Evolutionary conservation across 2,113 vertebrate genomes (phyloP), one percentile per base, ranked within the genome.

Genomic region (Notarius lentiginosus): DNA sequence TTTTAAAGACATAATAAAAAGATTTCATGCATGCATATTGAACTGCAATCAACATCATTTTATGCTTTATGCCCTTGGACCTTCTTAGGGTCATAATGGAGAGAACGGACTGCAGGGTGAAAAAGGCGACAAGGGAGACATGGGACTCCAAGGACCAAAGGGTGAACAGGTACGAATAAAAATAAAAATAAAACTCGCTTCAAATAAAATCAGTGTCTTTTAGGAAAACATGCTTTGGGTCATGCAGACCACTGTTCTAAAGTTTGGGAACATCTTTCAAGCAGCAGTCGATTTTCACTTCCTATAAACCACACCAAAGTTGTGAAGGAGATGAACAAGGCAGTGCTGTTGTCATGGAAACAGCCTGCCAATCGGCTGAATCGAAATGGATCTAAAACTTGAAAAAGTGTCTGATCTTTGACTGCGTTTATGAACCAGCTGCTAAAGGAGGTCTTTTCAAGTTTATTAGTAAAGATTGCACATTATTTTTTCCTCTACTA

Each of bases 71-170:
- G 34, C 7, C 18, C 2, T 11, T 41, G 24, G 8, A 6, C 17
- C 70, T 47, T 82, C 27, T 24, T 87, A 98, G 97, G 97, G 97
- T n/a, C 92, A 70, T 0, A 94, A 95, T 1, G 97, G 97, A 47
- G 85, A 93, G 0, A 65, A 97, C 55, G 97, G 97, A 79, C 89
- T 92, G 82, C 93, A 96, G 0, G 97, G 97, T 53, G 91, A 90
- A 76, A 97, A 96, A 85, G 97, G 97, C 51, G 92, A 93, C 85
- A 97, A 96, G 90, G 97, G 97, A 0, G 95, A 96, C 86, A 56
- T 91, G 51, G 97, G 97, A 15, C 89, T 92, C 0, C 95, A 94
- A 65, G 97, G 97, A 1, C 94, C 94, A 88, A 95, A 94, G 84
- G 97, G 97, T 47, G 91, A 93, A 22, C 84, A 89, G 88, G 97